A percentile compares a stretch with the other conserved stretches of the same genome.
Evolutionary conservation across 2,797 vertebrate genomes (phyloP).

Genomic region (Rhadinocentrus ornatus): DNA sequence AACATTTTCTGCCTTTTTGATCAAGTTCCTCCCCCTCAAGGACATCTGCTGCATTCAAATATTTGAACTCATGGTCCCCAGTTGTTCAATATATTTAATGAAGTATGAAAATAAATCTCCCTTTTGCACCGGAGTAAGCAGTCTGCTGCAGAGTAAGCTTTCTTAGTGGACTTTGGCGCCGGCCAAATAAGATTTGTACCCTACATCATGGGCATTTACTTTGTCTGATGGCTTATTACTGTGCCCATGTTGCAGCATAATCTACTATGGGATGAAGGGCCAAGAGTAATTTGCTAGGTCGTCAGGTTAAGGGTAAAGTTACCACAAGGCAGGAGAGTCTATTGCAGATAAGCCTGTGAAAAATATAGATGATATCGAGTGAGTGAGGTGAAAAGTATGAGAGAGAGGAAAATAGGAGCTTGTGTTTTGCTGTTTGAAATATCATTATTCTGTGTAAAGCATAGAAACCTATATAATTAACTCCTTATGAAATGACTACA

Average conservation of each 20-base stretch:
- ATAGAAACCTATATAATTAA: not conserved
- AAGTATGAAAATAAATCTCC: slow-evolving; percentile 85
- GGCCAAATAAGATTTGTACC: slow-evolving; percentile 87
- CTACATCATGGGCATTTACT: slow-evolving; percentile 81
- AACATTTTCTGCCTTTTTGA: slow-evolving; percentile 38
- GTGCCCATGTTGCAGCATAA: slow-evolving; percentile 81
- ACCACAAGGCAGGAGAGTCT: slow-evolving; percentile 73
- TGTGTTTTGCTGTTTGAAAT: slow-evolving; percentile 5
- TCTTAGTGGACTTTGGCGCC: slow-evolving; percentile 74
- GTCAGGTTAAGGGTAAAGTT: slow-evolving; percentile 81
- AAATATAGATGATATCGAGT: slow-evolving; percentile 45
- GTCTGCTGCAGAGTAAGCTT: slow-evolving; percentile 82
- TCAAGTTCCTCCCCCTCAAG: slow-evolving; percentile 44
- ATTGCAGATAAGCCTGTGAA: slow-evolving; percentile 65
- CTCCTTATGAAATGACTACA: not conserved
- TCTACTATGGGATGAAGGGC: slow-evolving; percentile 74
- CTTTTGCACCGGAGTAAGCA: slow-evolving; percentile 79
- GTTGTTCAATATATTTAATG: slow-evolving; percentile 82
- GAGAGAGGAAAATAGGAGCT: not conserved
- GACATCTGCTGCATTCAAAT: slow-evolving; percentile 70
- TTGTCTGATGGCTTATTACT: slow-evolving; percentile 83
- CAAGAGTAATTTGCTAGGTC: slow-evolving; percentile 82
- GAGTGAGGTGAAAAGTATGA: slow-evolving; percentile 17
- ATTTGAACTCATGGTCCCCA: slow-evolving; percentile 69
- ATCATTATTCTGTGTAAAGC: slow-evolving; percentile 8